Percentiles rank a stretch among this genome's conserved stretches.
Conservation (phyloP, 1,140 invertebrate genomes). For the Prorops nasuta region DNA sequence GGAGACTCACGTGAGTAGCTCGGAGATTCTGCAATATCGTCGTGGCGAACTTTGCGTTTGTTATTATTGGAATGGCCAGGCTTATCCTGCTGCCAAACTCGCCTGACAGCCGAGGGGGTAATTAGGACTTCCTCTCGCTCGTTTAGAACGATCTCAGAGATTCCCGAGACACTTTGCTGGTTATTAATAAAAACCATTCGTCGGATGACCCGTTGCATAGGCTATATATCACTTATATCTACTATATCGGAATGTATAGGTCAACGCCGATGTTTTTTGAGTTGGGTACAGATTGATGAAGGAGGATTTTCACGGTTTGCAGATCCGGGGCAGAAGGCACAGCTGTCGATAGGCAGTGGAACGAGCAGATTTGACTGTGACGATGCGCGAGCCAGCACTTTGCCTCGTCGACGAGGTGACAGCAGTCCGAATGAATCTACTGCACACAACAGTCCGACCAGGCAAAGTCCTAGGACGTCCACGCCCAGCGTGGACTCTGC, state of each 20-base stretch:
- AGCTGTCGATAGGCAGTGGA: too few relatives aligned
- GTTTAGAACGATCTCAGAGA: too few relatives aligned
- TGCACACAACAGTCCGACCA: slow-evolving; percentile 38
- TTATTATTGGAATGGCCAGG: slow-evolving; percentile 39
- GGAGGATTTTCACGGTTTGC: slow-evolving; percentile 8
- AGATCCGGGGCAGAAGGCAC: slow-evolving; percentile 36
- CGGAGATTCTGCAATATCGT: slow-evolving; percentile 19
- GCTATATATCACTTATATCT: too few relatives aligned
- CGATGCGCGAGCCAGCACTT: slow-evolving; percentile 43
- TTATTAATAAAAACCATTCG: too few relatives aligned
- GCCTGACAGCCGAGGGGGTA: slow-evolving; percentile 30
- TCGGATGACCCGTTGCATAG: too few relatives aligned
- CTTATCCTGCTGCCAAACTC: slow-evolving; percentile 35
- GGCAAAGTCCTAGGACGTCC: slow-evolving; percentile 47
- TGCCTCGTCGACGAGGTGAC: slow-evolving; percentile 43
- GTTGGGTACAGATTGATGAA: not conserved
- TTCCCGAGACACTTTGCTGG: too few relatives aligned
- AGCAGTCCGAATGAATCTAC: slow-evolving; percentile 29
- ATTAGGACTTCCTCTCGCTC: slow-evolving; percentile 24
- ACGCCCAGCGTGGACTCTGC: slow-evolving; percentile 63
- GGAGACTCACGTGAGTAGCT: slow-evolving; percentile 6
- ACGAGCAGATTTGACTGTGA: slow-evolving; percentile 17
- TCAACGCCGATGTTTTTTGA: too few relatives aligned
- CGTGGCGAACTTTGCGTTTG: slow-evolving; percentile 21
- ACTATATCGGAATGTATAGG: too few relatives aligned